Base-by-base conservation (phyloP, 1,140 invertebrate genomes). In the Drosophila pseudoobscura region DNA sequence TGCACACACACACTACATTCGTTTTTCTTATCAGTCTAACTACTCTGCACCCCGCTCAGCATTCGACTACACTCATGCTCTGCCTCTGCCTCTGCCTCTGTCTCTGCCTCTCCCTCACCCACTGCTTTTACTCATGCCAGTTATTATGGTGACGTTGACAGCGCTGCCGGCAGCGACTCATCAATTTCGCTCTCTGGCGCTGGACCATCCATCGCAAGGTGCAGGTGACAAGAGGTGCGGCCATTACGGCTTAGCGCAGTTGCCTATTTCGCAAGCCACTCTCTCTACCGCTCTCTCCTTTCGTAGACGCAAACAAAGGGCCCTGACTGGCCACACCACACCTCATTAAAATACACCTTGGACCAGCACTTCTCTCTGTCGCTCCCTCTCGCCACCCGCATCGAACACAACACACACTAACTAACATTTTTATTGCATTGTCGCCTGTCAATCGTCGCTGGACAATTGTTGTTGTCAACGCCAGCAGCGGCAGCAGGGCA, bases 11-110 rank as follows among this genome's bases (percentile, higher is more conserved):
- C 46, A 47, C 46, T 51, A 50, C 59, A 62, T 82, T 74, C 56
- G 60, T 74, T 50, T 77, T 79, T 69, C 74, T 70, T 82, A 82
- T 82, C 79, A 78, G 63, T 70, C 75, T 35, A 68, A 76, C 57
- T 50, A 73, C 70, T 75, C 65, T 47, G n/a, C 50, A 13, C 39
- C 26, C 31, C 35, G 44, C 49, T 60, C 39, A 24, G 17, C 64
- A 39, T n/a, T 35, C 54, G 8, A 20, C 45, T 22, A 20, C 17
- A 20, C 45, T 4, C n/a, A 2, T 31, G 22, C n/a, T 17, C 20
- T 55, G 35, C n/a, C 8, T 63, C 39, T 6, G 44, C n/a, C 15
- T 8, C 20, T 17, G 17, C 20, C 13, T 63, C 46, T 6, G 35
- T 9, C 15, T 13, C 20, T 55, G 35, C n/a, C 8, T 63, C 39